phyloP scores from a whole-genome alignment of 1,140 invertebrate genomes.

The Drosophila virilis region DNA sequence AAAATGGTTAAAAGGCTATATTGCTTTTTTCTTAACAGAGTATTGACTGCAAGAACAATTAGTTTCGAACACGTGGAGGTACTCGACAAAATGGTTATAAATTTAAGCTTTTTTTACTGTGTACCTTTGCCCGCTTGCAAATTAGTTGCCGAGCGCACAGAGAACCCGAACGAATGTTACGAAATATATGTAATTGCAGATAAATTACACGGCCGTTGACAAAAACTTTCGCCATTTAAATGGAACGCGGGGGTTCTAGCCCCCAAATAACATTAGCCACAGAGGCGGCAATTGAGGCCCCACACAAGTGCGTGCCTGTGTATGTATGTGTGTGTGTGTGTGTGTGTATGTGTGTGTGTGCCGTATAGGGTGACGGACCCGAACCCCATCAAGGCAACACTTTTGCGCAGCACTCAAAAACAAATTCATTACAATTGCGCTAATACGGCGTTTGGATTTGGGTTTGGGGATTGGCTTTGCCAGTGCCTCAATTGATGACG shows the following conservation, averaged over 20 bases:
- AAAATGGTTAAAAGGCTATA: too few species aligned
- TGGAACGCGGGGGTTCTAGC: slow-evolving; percentile 29
- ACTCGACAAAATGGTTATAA: too few species aligned
- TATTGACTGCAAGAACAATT: too few species aligned
- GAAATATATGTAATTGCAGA: slow-evolving; percentile 65
- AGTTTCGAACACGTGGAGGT: too few species aligned
- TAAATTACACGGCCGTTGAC: slow-evolving; percentile 65
- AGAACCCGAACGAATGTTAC: slow-evolving; percentile 36
- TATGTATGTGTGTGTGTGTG: neutral
- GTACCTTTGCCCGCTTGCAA: neutral
- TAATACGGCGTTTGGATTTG: slow-evolving; percentile 15
- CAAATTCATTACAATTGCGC: slow-evolving; percentile 66
- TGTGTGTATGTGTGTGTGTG: neutral
- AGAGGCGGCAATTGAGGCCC: slow-evolving; percentile 33
- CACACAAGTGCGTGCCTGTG: neutral
- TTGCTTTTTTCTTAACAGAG: too few species aligned
- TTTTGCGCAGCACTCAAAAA: slow-evolving; percentile 70
- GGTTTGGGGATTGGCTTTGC: neutral
- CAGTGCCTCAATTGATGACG: slow-evolving; percentile 45
- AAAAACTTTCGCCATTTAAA: slow-evolving; percentile 71
- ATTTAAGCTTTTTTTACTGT: neutral
- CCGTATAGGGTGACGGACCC: slow-evolving; percentile 1
- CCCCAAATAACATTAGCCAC: slow-evolving; percentile 41
- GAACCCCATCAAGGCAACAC: slow-evolving; percentile 46
- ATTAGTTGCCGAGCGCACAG: neutral